Percentiles rank a stretch among this genome's conserved stretches.
These are phyloP conservation scores for Ashinkailepas kermadecensis DNA, from an alignment of 2,888 invertebrate genomes.

Conservation along the genomic window DNA sequence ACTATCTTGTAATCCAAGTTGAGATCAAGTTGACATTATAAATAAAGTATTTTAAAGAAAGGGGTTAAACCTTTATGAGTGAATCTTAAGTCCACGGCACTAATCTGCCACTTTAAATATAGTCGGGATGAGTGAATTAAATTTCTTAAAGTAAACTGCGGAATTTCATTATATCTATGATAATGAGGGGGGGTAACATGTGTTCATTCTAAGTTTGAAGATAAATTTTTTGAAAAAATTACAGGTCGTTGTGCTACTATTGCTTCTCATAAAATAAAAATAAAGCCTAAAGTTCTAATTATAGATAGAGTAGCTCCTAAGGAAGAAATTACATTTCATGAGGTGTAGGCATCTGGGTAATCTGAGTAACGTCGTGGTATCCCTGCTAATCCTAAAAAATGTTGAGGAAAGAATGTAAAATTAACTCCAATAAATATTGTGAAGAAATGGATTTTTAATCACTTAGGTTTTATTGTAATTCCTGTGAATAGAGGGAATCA, in stretches of 20 bases:
- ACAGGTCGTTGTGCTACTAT: constrained; percentile 49
- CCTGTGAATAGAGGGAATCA: constrained; percentile 64
- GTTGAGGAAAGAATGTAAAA: constrained; percentile 71
- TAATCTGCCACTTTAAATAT: constrained; percentile 34
- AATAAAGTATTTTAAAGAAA: constrained; percentile 22
- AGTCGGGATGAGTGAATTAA: no score
- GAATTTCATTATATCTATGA: constrained; percentile 35
- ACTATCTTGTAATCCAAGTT: constrained; percentile 37
- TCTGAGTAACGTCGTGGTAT: constrained; percentile 70
- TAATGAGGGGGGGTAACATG: constrained; percentile 34
- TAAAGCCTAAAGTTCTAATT: constrained; percentile 51
- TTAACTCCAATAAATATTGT: constrained; percentile 68
- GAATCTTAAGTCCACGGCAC: constrained; percentile 34
- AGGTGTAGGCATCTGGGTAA: constrained; percentile 57
- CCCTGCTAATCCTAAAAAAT: constrained; percentile 61
- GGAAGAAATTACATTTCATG: constrained; percentile 61
- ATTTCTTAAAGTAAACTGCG: constrained; percentile 26
- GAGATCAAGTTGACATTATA: constrained; percentile 36
- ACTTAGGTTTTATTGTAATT: constrained; percentile 50
- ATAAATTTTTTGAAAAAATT: constrained; percentile 48
- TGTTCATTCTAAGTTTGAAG: constrained; percentile 49
- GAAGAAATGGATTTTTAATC: constrained; percentile 61
- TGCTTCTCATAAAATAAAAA: constrained; percentile 57
- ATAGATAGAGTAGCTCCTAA: constrained; percentile 59
- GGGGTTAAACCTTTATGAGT: constrained; percentile 19